Evolutionary conservation across 2,797 vertebrate genomes (phyloP), one percentile per base, ranked within the genome.

Genomic region (Peromyscus attwateri): DNA sequence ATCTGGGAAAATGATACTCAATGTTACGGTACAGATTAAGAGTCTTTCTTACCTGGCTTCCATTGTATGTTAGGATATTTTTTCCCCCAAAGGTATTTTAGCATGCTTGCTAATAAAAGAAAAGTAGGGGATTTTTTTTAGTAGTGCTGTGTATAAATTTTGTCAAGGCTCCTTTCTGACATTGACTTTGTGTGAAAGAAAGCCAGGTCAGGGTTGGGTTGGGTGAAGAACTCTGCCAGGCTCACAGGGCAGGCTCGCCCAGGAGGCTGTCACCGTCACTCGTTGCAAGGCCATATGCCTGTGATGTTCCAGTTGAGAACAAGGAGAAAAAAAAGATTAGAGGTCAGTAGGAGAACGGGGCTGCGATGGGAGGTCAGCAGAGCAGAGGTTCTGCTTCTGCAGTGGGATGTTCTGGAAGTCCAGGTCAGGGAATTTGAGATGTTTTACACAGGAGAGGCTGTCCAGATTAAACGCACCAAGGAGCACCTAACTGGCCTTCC

Each of bases 301-400:
- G 66, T 29, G 49, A 2, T 2, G 4, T 27, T 19, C 3, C 31
- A 9, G 1, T 2, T 21, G 5, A 34, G 34, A 37, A 60, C 31
- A 11, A 27, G 2, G 8, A 19, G 43, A n/a, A 49, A 64, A 19
- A 19, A 23, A 40, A 37, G 31, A 9, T 7, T 11, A 57, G 3
- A 19, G 31, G 4, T 0, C 2, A 0, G 3, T 34, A 6, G 19
- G 9, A n/a, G 31, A 19, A 7, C 0, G 2, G 2, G 17, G 46
- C 40, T 40, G 29, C 40, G 17, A 11, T 12, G 0, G 43, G 52
- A 43, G 9, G 8, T 7, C 17, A 6, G 40, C 4, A 3, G 40
- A 3, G 6, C 29, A 25, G 31, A 34, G 11, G 34, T 21, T 21
- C 1, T 0, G 2, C 23, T 19, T 94, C 73, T 4, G 0, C 2